A percentile compares a stretch with the other conserved stretches of the same genome.
Evolutionary conservation across 2,113 vertebrate species (phyloP).

Genomic region (Carollia perspicillata): DNA sequence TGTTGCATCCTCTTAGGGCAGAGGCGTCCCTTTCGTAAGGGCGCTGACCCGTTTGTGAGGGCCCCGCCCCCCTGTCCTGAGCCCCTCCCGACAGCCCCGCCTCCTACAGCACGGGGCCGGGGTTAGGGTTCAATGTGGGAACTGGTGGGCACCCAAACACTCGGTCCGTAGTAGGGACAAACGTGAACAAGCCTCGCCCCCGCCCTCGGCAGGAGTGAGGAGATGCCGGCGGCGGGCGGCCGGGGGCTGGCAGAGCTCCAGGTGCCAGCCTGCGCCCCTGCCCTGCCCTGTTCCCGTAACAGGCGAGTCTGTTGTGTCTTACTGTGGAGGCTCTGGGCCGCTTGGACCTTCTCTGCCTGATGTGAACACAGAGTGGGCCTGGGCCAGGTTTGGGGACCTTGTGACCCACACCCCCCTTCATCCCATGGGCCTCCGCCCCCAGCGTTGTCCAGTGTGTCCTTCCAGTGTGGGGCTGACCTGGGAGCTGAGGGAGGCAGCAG

Average conservation of each 20-base stretch:
- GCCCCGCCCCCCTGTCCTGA: background rate
- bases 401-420: fast-evolving
- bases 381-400: background rate
- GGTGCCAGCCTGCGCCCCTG: fast-evolving
- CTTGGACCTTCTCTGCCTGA: background rate
- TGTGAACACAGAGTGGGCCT: background rate
- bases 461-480: fast-evolving
- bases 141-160: background rate
- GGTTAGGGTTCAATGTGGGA: background rate
- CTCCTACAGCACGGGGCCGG: background rate
- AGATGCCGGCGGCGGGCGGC: fast-evolving
- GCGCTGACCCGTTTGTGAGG: fast-evolving
- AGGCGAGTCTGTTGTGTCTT: fast-evolving
- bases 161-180: background rate
- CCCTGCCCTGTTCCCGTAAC: background rate
- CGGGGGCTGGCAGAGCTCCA: fast-evolving
- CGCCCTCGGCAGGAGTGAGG: background rate
- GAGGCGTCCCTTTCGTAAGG: background rate
- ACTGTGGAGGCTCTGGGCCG: background rate
- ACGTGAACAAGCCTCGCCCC: fast-evolving
- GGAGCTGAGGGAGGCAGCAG: background rate
- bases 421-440: background rate
- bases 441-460: background rate
- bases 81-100: background rate
- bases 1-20: fast-evolving